Evolutionary conservation across 2,888 invertebrate genomes (phyloP).

Genomic region (Byasa hedistus): DNA sequence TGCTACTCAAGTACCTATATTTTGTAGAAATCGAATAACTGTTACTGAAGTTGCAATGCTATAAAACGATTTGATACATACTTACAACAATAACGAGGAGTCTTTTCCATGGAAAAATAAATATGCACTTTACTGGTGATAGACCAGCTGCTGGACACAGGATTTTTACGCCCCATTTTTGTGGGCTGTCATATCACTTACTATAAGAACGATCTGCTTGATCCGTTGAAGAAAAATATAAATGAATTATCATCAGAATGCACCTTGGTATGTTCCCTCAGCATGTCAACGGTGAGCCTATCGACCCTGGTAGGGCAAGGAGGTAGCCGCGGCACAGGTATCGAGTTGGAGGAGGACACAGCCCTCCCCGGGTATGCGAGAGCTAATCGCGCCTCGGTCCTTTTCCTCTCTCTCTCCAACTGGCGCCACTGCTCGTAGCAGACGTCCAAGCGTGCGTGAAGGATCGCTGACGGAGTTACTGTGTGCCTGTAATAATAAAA

Average conservation of each 20-base stretch:
- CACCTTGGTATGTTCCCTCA: slow-evolving; percentile 87
- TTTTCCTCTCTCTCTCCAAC: slow-evolving; percentile 88
- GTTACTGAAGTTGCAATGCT: no score
- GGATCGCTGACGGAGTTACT: slow-evolving; percentile 78
- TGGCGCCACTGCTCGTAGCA: slow-evolving; percentile 90
- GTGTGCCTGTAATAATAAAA: slow-evolving; percentile 56
- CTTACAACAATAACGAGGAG: no score
- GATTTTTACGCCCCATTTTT: no score
- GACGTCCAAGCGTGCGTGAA: slow-evolving; percentile 86
- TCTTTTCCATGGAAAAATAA: no score
- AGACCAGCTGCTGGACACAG: no score
- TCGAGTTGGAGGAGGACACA: slow-evolving; percentile 87
- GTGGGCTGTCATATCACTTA: no score
- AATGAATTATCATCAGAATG: neutral
- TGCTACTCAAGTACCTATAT: no score
- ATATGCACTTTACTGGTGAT: no score
- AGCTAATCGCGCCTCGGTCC: slow-evolving; percentile 88
- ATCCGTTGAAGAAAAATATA: neutral
- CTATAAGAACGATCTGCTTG: no score
- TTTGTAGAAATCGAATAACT: no score
- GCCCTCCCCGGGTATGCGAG: slow-evolving; percentile 88
- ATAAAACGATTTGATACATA: no score
- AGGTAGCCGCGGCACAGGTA: slow-evolving; percentile 87
- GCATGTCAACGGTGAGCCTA: slow-evolving; percentile 88
- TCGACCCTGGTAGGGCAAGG: slow-evolving; percentile 89